Percentiles rank a stretch among this genome's conserved stretches.
Conservation (phyloP, 1,140 invertebrate species). For the Zaprionus taronus region DNA sequence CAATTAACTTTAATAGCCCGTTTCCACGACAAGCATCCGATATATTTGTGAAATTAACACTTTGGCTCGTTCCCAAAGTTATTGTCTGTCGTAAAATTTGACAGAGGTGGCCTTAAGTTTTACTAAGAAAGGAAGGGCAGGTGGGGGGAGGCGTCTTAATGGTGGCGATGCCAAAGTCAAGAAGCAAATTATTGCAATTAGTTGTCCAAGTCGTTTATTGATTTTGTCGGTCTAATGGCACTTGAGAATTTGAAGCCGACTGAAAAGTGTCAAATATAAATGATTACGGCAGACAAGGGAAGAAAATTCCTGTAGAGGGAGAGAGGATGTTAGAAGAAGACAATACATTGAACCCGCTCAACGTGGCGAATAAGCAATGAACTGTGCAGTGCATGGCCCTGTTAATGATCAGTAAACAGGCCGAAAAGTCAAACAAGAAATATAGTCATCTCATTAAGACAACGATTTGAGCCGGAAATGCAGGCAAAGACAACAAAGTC, state of each 20-base stretch:
- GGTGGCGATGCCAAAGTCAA: slow-evolving; percentile 15
- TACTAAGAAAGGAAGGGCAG: neutral
- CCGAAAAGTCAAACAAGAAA: slow-evolving; percentile 58
- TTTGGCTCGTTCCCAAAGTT: slow-evolving; percentile 47
- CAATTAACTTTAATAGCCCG: slow-evolving; percentile 73
- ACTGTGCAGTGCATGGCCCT: slow-evolving; percentile 20
- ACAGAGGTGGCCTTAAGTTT: slow-evolving; percentile 24
- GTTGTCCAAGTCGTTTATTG: slow-evolving; percentile 64
- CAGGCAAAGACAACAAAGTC: slow-evolving; percentile 30
- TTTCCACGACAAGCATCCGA: slow-evolving; percentile 25
- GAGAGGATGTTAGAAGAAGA: slow-evolving; percentile 3
- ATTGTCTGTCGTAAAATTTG: slow-evolving; percentile 50
- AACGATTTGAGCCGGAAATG: slow-evolving; percentile 53
- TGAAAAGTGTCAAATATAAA: slow-evolving; percentile 44
- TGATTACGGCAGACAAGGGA: slow-evolving; percentile 17
- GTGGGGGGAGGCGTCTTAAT: slow-evolving; percentile 12
- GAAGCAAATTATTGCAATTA: slow-evolving; percentile 75
- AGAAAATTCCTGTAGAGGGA: neutral
- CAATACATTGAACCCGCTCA: slow-evolving; percentile 42
- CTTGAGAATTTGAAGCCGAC: slow-evolving; percentile 59
- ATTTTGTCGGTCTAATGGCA: slow-evolving; percentile 69
- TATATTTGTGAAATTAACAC: slow-evolving; percentile 77
- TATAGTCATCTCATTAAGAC: slow-evolving; percentile 28
- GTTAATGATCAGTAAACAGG: slow-evolving; percentile 52
- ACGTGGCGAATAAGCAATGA: slow-evolving; percentile 38